Conservation (phyloP, 1,140 invertebrate genomes). For the Drosophila hydei region DNA sequence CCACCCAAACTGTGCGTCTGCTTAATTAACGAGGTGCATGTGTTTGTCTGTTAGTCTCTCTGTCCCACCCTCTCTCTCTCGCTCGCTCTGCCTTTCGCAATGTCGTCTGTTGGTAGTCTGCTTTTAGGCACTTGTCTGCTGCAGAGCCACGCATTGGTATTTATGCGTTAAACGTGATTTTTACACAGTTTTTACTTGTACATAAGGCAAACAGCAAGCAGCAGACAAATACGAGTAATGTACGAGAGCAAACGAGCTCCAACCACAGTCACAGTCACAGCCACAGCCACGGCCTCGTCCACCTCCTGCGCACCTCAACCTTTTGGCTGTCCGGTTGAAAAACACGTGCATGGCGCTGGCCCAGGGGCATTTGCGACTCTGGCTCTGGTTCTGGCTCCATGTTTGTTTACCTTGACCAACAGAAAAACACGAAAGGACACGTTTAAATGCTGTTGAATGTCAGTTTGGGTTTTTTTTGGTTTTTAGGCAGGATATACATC, state of each 20-base stretch:
- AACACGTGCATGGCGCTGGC: conserved; percentile 36
- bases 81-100: background rate
- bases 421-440: conserved; percentile 40
- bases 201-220: conserved; percentile 4
- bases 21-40: conserved; percentile 21
- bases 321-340: background rate
- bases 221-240: conserved; percentile 9
- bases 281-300: background rate
- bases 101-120: conserved; percentile 23
- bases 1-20: background rate
- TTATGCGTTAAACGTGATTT: conserved; percentile 50
- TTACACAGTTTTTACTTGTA: conserved; percentile 30
- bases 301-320: background rate
- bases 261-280: background rate
- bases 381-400: background rate
- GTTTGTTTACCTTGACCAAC: conserved; percentile 48
- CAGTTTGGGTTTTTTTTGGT: conserved; percentile 2
- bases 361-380: conserved; percentile 17
- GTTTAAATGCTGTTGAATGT: conserved; percentile 42
- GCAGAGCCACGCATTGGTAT: conserved; percentile 35
- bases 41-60: background rate
- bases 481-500: conserved; percentile 32
- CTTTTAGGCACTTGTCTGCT: conserved; percentile 29
- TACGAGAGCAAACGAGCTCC: background rate
- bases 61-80: background rate